These are phyloP conservation scores for Melanocharis versteri DNA, from an alignment of 2,113 vertebrate species.

Conservation along the genomic window DNA sequence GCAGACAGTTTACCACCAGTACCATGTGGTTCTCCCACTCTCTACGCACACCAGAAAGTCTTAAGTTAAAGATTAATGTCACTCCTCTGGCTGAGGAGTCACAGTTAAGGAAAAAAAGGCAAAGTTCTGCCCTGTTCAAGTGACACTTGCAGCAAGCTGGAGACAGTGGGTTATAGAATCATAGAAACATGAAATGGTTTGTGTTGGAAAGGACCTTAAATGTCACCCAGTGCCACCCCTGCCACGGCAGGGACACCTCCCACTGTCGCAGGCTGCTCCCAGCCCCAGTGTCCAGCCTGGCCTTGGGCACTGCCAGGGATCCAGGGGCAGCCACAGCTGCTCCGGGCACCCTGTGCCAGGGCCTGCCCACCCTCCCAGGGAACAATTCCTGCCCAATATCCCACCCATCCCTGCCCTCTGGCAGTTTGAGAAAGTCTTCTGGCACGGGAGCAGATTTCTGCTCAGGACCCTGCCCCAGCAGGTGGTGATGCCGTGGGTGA, in stretches of 20 bases:
- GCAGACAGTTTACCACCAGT: background rate
- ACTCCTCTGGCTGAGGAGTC: background rate
- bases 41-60: background rate
- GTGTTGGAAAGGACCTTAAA: background rate
- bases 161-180: no score
- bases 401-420: no score
- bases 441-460: background rate
- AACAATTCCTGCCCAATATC: accelerated
- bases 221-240: background rate
- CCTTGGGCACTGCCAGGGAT: background rate
- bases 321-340: background rate
- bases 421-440: background rate
- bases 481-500: background rate
- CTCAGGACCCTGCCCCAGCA: background rate
- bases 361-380: background rate
- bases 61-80: background rate
- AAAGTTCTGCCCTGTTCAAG: accelerated
- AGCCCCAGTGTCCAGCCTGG: background rate
- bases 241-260: background rate
- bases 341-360: background rate
- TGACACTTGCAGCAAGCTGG: background rate
- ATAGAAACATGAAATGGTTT: background rate
- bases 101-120: background rate
- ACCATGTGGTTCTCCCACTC: accelerated
- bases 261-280: background rate